A percentile compares a stretch with the other conserved stretches of the same genome.
Evolutionary conservation across 2,113 vertebrate species (phyloP).

Genomic region (Pseudolaguvia tuberculata): DNA sequence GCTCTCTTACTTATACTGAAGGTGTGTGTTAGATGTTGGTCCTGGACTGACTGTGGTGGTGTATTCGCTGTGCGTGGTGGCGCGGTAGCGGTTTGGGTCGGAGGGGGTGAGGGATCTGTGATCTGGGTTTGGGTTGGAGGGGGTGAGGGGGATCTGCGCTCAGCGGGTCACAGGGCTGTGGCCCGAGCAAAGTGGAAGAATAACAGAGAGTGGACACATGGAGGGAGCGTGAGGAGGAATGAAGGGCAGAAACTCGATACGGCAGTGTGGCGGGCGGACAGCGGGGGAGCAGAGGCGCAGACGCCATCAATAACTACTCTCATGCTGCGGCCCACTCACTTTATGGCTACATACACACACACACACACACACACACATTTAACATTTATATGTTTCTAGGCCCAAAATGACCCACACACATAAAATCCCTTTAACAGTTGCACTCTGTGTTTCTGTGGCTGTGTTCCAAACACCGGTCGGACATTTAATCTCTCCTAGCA

Average conservation of each 20-base stretch:
- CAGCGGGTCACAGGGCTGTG: constrained; percentile 76
- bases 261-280: constrained; percentile 77
- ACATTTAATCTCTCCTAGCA: neutral
- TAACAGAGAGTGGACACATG: constrained; percentile 65
- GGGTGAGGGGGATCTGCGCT: constrained; percentile 68
- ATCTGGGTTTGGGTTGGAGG: constrained; percentile 52
- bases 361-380: constrained; percentile 14
- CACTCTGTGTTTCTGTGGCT: neutral
- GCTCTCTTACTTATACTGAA: neutral
- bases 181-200: constrained; percentile 84
- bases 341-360: constrained; percentile 31
- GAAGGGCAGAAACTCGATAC: constrained; percentile 77
- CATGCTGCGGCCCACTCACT: constrained; percentile 32
- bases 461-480: neutral
- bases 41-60: neutral
- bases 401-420: constrained; percentile 3
- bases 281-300: constrained; percentile 69
- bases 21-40: neutral
- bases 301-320: constrained; percentile 66
- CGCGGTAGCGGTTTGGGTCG: neutral
- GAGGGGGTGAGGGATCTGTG: no score
- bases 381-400: neutral
- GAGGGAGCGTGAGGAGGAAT: constrained; percentile 20
- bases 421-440: neutral
- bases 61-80: neutral